Evolutionary conservation across 2,888 invertebrate genomes (phyloP).

Genomic region (Nomada hirtipes): DNA sequence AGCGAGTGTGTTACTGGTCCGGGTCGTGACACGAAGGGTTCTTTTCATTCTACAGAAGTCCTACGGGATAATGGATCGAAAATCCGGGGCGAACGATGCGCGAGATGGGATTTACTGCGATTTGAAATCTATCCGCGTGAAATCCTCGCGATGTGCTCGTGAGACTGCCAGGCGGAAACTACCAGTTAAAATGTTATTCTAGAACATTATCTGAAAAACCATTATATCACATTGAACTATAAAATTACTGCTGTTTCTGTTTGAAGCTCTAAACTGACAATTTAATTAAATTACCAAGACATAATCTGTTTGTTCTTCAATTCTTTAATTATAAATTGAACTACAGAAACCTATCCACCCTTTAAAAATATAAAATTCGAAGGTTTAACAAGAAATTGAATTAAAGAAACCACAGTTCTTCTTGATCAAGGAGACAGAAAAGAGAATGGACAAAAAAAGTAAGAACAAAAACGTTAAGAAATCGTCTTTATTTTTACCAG

Average conservation of each 20-base stretch:
- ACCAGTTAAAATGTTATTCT: too few relatives aligned
- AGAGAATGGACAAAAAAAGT: not conserved
- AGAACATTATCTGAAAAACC: too few relatives aligned
- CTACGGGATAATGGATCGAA: slow-evolving; percentile 58
- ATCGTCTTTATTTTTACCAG: slow-evolving; percentile 25
- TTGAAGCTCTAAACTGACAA: too few relatives aligned
- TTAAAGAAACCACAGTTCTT: too few relatives aligned
- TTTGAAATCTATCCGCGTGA: slow-evolving; percentile 83
- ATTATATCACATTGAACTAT: too few relatives aligned
- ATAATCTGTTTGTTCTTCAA: too few relatives aligned
- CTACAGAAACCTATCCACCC: too few relatives aligned
- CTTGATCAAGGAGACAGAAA: not conserved
- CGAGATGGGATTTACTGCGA: slow-evolving; percentile 82
- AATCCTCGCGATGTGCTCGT: slow-evolving; percentile 69
- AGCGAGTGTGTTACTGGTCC: slow-evolving; percentile 64
- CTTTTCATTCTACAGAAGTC: slow-evolving; percentile 51
- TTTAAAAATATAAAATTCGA: too few relatives aligned
- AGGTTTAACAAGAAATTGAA: too few relatives aligned
- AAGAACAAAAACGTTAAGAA: slow-evolving; percentile 23
- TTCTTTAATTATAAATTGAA: too few relatives aligned
- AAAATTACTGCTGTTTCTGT: too few relatives aligned
- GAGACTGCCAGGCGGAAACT: not conserved
- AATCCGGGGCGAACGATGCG: slow-evolving; percentile 77
- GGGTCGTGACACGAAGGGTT: slow-evolving; percentile 70
- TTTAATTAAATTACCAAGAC: too few relatives aligned